Conservation (phyloP, 2,113 vertebrate species). For the Centropus unirufus region DNA sequence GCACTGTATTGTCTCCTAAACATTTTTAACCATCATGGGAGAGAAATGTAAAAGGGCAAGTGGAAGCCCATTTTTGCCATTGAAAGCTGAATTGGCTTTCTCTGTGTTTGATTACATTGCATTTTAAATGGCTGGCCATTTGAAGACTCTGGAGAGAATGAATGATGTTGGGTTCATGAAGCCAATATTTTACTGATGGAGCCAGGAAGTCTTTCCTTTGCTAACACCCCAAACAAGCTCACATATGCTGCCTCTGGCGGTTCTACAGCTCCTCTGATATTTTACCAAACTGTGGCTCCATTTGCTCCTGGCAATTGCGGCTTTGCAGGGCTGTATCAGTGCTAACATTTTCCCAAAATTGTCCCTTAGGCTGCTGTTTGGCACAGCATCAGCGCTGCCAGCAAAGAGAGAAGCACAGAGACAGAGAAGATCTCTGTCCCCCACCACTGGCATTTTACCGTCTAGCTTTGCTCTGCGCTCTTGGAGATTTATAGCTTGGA, state of each 20-base stretch:
- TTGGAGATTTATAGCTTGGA: background rate
- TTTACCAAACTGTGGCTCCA: background rate
- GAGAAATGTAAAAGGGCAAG: background rate
- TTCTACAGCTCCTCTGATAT: background rate
- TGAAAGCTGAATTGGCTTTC: background rate
- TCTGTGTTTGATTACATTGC: background rate
- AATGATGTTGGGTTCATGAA: background rate
- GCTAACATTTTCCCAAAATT: background rate
- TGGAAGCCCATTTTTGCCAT: background rate
- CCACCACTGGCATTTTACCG: background rate
- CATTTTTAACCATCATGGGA: background rate
- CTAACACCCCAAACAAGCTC: background rate
- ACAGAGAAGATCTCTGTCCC: background rate
- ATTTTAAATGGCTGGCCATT: background rate
- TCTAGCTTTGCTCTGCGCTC: background rate
- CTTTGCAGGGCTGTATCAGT: fast-evolving
- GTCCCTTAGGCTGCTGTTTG: background rate
- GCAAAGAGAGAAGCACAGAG: background rate
- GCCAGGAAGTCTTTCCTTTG: background rate
- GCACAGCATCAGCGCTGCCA: background rate
- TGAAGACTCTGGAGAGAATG: background rate
- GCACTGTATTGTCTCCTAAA: fast-evolving
- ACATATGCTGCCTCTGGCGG: background rate
- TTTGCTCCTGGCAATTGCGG: fast-evolving
- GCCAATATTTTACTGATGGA: background rate